Evolutionary conservation across 2,113 vertebrate genomes (phyloP).

Genomic region (Gallinago paraguaiae): DNA sequence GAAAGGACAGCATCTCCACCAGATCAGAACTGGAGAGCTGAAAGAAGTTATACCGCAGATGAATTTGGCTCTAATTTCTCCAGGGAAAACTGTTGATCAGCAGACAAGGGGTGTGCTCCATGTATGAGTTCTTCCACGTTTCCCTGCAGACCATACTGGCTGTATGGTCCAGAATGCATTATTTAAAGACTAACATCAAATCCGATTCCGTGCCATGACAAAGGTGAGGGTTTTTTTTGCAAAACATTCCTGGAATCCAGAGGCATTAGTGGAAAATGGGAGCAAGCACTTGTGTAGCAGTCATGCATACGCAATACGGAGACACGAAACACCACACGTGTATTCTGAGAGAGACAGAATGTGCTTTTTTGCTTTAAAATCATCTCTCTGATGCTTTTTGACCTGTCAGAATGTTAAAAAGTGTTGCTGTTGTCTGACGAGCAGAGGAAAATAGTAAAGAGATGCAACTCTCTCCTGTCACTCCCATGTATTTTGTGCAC

Average conservation of each 20-base stretch:
- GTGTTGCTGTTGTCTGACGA: slow-evolving; percentile 10
- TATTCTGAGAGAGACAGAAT: not conserved
- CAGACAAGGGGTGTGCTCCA: not conserved
- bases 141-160: not conserved
- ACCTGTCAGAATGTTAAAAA: not conserved
- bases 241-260: not conserved
- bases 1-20: not conserved
- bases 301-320: not conserved
- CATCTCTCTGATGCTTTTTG: not conserved
- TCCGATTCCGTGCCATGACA: not conserved
- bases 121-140: fast-evolving
- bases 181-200: not conserved
- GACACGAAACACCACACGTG: not conserved
- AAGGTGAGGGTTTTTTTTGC: not conserved
- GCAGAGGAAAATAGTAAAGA: not conserved
- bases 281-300: not conserved
- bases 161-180: not conserved
- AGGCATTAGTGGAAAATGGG: not conserved
- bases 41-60: not conserved
- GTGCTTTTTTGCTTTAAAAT: not conserved
- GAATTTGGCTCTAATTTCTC: not conserved
- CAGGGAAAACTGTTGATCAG: not conserved
- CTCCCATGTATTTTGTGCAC: slow-evolving; percentile 26
- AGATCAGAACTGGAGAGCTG: not conserved
- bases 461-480: not conserved